These are phyloP conservation scores for Holocentrus rufus DNA, from an alignment of 2,797 vertebrate genomes.

Conservation along the genomic window DNA sequence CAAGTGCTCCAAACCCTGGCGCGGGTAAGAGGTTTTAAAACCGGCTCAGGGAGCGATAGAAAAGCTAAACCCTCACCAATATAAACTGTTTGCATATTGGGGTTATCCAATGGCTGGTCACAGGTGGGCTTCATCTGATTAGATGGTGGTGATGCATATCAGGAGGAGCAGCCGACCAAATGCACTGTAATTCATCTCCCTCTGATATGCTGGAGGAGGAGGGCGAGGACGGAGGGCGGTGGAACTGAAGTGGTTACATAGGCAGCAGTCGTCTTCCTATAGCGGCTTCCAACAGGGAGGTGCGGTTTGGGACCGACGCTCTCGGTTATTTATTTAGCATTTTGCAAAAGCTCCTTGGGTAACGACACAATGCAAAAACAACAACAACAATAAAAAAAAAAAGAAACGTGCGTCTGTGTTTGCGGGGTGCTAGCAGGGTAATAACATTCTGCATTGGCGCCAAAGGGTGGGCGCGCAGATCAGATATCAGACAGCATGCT, in stretches of 20 bases:
- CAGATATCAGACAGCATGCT: constrained; percentile 69
- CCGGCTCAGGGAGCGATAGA: constrained; percentile 52
- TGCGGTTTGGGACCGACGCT: constrained; percentile 22
- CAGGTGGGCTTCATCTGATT: constrained; percentile 80
- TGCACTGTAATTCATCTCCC: constrained; percentile 72
- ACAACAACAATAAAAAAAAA: constrained; percentile 4
- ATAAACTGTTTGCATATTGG: constrained; percentile 74
- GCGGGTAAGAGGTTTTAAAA: constrained; percentile 60
- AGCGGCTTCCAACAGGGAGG: constrained; percentile 16
- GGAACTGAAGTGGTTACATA: constrained; percentile 36
- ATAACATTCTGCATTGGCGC: constrained; percentile 43
- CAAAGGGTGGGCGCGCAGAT: constrained; percentile 52
- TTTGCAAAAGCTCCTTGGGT: constrained; percentile 10
- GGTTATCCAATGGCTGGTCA: constrained; percentile 69
- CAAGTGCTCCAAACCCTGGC: constrained; percentile 45
- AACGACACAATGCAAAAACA: background rate
- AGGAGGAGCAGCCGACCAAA: constrained; percentile 64
- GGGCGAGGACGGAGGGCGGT: constrained; percentile 36
- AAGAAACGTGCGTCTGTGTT: constrained; percentile 9
- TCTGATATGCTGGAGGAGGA: constrained; percentile 52
- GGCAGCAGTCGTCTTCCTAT: constrained; percentile 38
- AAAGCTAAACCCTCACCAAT: constrained; percentile 59
- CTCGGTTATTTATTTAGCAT: constrained; percentile 20
- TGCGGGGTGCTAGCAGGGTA: constrained; percentile 32
- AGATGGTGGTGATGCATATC: constrained; percentile 75